A percentile compares a stretch with the other conserved stretches of the same genome.
Evolutionary conservation across 2,888 invertebrate species (phyloP).

Genomic region (Endomychus coccineus): DNA sequence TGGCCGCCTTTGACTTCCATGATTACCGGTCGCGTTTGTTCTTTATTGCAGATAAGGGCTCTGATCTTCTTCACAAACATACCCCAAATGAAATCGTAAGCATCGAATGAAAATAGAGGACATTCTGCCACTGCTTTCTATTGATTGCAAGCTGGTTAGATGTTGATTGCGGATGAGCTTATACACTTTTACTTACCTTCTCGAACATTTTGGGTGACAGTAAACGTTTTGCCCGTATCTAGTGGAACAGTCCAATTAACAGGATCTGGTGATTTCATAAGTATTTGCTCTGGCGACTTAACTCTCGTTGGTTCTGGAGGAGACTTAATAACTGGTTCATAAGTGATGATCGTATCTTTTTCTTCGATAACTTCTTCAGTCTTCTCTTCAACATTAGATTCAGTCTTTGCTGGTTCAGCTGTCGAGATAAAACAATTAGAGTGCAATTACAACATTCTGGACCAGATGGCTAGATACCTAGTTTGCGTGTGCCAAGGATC

Average conservation of each 20-base stretch:
- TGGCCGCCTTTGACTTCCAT: no score
- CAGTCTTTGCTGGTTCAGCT: slow-evolving; percentile 21
- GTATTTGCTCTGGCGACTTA: slow-evolving; percentile 87
- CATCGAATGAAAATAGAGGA: no score
- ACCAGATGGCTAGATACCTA: no score
- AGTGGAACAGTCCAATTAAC: slow-evolving; percentile 93
- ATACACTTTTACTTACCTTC: slow-evolving; percentile 62
- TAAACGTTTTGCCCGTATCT: slow-evolving; percentile 89
- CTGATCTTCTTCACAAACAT: no score
- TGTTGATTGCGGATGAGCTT: no score
- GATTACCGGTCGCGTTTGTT: no score
- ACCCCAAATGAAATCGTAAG: no score
- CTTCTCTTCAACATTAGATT: slow-evolving; percentile 28
- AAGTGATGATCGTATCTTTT: slow-evolving; percentile 31
- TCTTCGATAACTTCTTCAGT: slow-evolving; percentile 19
- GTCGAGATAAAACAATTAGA: slow-evolving; percentile 3
- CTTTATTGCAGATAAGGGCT: no score
- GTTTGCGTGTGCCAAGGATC: slow-evolving; percentile 44
- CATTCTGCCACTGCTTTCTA: no score
- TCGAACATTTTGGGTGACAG: slow-evolving; percentile 86
- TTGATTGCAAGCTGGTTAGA: no score
- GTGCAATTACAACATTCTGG: no score
- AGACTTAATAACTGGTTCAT: slow-evolving; percentile 77
- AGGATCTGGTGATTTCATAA: slow-evolving; percentile 88
- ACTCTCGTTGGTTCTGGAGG: slow-evolving; percentile 90